Base-by-base conservation (phyloP, 35 echinoderm and acorn worm genomes). In the Eucidaris tribuloides region DNA sequence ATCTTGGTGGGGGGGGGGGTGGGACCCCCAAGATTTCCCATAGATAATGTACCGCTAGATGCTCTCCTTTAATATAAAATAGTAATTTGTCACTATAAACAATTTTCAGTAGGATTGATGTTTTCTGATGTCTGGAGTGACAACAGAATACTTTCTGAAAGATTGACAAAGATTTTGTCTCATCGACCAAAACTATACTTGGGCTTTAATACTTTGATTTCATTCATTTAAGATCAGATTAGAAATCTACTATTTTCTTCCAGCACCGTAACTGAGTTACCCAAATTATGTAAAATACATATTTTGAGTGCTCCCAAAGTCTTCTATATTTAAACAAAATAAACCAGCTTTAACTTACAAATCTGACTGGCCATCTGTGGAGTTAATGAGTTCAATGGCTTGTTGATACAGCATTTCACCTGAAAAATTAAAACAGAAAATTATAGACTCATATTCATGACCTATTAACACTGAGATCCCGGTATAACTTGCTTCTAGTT, bases 331-430 rank as follows among this genome's bases (percentile, higher is more conserved):
- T 11, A 52, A 11, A n/a, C 48, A 52, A 52, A 28, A 66, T 66
- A 34, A 11, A 9, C 11, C 13, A 9, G 7, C 32, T 14, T 34
- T 0, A 20, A 54, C 77, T 80, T 58, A 50, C 45, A 55, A 45
- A 50, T 55, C 45, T 22, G 77, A 80, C 29, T 80, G 77, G 30
- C 35, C 45, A 25, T 55, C 54, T 25, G 77, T 58, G 55, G 45
- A 58, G 44, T 55, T 80, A 23, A 80, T 80, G 0, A 50, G 45
- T 11, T 74, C 68, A 14, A 74, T 17, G 37, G 68, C 68, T 74
- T 74, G 9, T 5, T 74, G 17, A 22, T 74, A 74, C 15, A 74
- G 68, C 38, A 42, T 22, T 20, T 74, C 68, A 74, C 68, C 68
- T 74, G 68, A 74, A 74, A 74, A 35, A 68, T 24, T 2, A 58